Conservation (phyloP, 2,888 invertebrate genomes). For the Drosophila mulleri region DNA sequence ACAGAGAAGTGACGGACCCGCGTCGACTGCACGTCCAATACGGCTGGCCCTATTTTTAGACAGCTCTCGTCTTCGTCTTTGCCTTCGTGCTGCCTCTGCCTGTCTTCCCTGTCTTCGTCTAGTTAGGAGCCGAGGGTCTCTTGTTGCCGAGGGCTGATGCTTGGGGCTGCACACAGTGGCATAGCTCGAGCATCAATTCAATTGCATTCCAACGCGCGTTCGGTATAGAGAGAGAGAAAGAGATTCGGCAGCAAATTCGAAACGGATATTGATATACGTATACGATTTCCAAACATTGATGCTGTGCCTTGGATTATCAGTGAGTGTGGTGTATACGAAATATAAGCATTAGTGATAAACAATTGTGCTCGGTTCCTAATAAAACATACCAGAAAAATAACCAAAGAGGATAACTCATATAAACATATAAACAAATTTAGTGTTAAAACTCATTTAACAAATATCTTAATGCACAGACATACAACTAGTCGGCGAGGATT, state of each 20-base stretch:
- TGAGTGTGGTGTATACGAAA: conserved; percentile 51
- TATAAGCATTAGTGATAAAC: conserved; percentile 23
- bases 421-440: not conserved
- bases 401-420: conserved; percentile 15
- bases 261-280: conserved; percentile 36
- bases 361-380: conserved; percentile 31
- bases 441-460: conserved; percentile 8
- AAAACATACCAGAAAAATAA: conserved; percentile 17
- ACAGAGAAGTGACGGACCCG: conserved; percentile 57
- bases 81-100: conserved; percentile 52
- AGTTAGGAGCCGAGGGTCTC: conserved; percentile 64
- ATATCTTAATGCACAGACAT: conserved; percentile 3
- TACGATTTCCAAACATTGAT: conserved; percentile 29
- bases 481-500: not conserved
- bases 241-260: conserved; percentile 53
- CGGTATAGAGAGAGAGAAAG: conserved; percentile 44
- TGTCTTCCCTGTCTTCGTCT: conserved; percentile 53
- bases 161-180: conserved; percentile 55
- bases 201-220: conserved; percentile 80
- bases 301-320: conserved; percentile 69
- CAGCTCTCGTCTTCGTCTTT: conserved; percentile 29
- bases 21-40: conserved; percentile 42
- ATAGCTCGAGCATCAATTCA: conserved; percentile 57
- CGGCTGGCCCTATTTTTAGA: conserved; percentile 66
- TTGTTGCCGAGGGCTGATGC: conserved; percentile 54